Conservation (phyloP, 2,113 vertebrate species). For the Atrichornis clamosus region DNA sequence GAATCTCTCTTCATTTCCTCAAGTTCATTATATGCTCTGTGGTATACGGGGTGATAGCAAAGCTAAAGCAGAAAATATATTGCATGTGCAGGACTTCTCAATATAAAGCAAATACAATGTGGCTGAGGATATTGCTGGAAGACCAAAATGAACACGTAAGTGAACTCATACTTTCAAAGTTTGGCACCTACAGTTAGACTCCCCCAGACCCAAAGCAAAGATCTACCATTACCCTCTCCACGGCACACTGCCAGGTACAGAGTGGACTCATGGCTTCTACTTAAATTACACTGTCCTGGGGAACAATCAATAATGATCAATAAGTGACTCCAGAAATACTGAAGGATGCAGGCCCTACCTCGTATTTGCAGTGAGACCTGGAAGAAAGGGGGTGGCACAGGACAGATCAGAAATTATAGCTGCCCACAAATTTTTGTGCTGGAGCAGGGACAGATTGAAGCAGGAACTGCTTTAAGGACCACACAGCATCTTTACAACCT, state of each 20-base stretch:
- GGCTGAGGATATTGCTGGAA: neutral
- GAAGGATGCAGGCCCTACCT: neutral
- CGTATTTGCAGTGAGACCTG: neutral
- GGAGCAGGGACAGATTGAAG: neutral
- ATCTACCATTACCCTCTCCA: neutral
- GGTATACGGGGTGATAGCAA: neutral
- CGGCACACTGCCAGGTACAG: neutral
- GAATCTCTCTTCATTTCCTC: neutral
- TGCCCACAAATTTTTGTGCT: neutral
- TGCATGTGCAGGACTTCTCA: neutral
- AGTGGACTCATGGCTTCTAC: neutral
- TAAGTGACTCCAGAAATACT: neutral
- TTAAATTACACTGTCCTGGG: neutral
- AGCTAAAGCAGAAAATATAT: neutral
- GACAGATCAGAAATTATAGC: neutral
- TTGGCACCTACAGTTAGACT: neutral
- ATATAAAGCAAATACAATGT: neutral
- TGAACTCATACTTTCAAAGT: neutral
- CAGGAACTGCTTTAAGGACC: neutral
- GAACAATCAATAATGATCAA: neutral
- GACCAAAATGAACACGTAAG: neutral
- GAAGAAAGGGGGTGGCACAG: neutral
- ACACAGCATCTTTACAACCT: neutral
- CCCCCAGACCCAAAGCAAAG: neutral
- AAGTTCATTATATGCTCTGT: neutral